Base-by-base conservation (phyloP, 2,113 vertebrate genomes). In the Etheostoma spectabile region DNA sequence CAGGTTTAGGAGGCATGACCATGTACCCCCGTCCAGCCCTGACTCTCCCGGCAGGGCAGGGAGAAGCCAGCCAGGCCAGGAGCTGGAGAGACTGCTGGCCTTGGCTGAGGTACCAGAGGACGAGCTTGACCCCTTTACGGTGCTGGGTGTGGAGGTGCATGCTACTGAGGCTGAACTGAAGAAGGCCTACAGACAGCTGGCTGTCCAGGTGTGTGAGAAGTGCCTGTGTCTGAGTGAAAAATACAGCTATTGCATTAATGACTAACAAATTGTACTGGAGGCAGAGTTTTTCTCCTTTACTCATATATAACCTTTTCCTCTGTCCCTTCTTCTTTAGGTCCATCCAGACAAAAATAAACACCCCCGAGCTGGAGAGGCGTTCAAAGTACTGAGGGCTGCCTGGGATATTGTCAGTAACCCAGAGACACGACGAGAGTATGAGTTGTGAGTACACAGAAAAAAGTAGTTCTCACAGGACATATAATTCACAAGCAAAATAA, bases 311-410 rank as follows among this genome's bases (percentile, higher is more conserved):
- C 19, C 64, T 74, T 77, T 88, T 71, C 22, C 11, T 70, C 48
- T 88, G 27, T 74, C 21, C 11, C 55, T 74, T 78, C 49, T 84
- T 69, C 88, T 77, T 74, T 89, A 99, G 98, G 97, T 99, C 70
- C 98, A 99, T 91, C 98, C 97, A 27, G 98, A 99, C 86, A 99
- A 99, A 93, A 98, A 97, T 88, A 95, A 96, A 88, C 97, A 99
- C 88, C 98, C 97, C 0, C 93, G 94, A 30, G 97, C 98, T 5
- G 98, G 97, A 81, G 98, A 96, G 83, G 98, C 98, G 1, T 99
- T 99, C 93, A 98, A 98, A 91, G 96, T 99, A 79, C 94, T 99
- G 83, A 92, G 96, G 68, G 97, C 97, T 2, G 98, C 97, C n/a
- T 99, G 97, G 97, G 98, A 99, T 90, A 95, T 97, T 21, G 97